These are phyloP conservation scores for Drosophila bocki DNA, from an alignment of 1,140 invertebrate genomes.

Conservation along the genomic window DNA sequence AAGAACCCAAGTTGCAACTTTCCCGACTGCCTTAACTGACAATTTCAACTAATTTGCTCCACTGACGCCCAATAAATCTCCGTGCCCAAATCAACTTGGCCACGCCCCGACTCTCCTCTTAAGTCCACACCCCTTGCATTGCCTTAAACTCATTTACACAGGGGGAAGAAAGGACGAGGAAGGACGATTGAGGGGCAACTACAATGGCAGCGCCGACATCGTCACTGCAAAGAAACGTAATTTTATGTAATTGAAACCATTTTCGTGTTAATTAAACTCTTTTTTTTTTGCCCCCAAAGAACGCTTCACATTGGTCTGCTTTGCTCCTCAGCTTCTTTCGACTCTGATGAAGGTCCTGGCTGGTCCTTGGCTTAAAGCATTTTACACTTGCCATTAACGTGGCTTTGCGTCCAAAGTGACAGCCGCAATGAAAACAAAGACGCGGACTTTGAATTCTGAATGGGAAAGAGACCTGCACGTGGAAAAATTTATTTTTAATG, in stretches of 20 bases:
- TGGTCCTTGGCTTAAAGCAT: slow-evolving; percentile 72
- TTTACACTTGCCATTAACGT: slow-evolving; percentile 83
- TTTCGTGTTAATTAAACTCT: slow-evolving; percentile 84
- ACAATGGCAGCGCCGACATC: slow-evolving; percentile 53
- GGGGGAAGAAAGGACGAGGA: neutral
- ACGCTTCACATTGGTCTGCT: slow-evolving; percentile 21
- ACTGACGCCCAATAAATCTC: slow-evolving; percentile 80
- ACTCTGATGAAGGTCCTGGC: slow-evolving; percentile 45
- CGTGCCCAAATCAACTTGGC: slow-evolving; percentile 73
- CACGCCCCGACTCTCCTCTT: slow-evolving; percentile 47
- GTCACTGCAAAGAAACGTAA: slow-evolving; percentile 77
- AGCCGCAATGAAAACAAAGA: slow-evolving; percentile 83
- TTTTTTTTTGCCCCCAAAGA: slow-evolving; percentile 50
- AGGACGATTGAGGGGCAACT: slow-evolving; percentile 29
- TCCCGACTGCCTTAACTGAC: slow-evolving; percentile 62
- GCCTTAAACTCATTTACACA: slow-evolving; percentile 27
- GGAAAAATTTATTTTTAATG: neutral
- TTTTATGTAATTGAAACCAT: slow-evolving; percentile 84
- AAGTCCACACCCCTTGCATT: slow-evolving; percentile 29
- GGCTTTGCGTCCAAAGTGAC: slow-evolving; percentile 74
- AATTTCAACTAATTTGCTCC: slow-evolving; percentile 80
- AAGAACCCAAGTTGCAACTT: slow-evolving; percentile 28
- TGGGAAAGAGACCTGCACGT: neutral
- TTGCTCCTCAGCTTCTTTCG: slow-evolving; percentile 8
- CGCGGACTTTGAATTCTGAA: slow-evolving; percentile 38